A percentile compares a stretch with the other conserved stretches of the same genome.
Evolutionary conservation across 92 coral and sea anemone species (phyloP).

Genomic region (Palythoa grandiflora): DNA sequence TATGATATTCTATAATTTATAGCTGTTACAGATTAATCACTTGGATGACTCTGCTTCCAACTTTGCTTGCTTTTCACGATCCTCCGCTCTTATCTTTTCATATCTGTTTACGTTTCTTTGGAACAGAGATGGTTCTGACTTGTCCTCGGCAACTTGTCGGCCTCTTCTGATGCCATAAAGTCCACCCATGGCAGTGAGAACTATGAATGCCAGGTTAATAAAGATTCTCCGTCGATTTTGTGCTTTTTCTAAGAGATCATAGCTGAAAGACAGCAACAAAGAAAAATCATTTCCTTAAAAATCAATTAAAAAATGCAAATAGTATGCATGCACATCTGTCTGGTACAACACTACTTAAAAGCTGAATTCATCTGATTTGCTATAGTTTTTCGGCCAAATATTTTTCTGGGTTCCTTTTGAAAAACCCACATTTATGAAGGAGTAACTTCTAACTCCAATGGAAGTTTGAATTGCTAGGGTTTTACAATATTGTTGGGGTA

Average conservation of each 20-base stretch:
- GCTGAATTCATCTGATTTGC: too few relatives aligned
- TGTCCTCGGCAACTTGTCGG: conserved; percentile 56
- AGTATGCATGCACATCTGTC: neutral
- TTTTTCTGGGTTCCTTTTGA: too few relatives aligned
- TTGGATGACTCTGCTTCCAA: conserved; percentile 32
- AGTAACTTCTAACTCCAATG: too few relatives aligned
- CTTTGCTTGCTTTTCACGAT: conserved; percentile 47
- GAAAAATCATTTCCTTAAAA: neutral
- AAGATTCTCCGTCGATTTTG: conserved; percentile 73
- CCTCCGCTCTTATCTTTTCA: conserved; percentile 63
- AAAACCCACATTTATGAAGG: too few relatives aligned
- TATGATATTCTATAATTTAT: neutral
- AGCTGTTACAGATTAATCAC: neutral
- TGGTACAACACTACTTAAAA: too few relatives aligned
- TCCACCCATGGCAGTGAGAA: conserved; percentile 61
- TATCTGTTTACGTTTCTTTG: conserved; percentile 69
- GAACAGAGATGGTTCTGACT: conserved; percentile 64
- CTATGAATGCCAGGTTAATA: conserved; percentile 58
- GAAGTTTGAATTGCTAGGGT: too few relatives aligned
- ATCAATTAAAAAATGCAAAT: neutral
- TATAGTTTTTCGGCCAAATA: too few relatives aligned
- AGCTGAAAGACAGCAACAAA: conserved; percentile 17
- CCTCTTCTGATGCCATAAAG: conserved; percentile 60
- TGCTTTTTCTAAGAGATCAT: conserved; percentile 67
- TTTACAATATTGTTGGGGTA: too few relatives aligned